Evolutionary conservation across 2,888 invertebrate genomes (phyloP).

Genomic region (Mantis religiosa): DNA sequence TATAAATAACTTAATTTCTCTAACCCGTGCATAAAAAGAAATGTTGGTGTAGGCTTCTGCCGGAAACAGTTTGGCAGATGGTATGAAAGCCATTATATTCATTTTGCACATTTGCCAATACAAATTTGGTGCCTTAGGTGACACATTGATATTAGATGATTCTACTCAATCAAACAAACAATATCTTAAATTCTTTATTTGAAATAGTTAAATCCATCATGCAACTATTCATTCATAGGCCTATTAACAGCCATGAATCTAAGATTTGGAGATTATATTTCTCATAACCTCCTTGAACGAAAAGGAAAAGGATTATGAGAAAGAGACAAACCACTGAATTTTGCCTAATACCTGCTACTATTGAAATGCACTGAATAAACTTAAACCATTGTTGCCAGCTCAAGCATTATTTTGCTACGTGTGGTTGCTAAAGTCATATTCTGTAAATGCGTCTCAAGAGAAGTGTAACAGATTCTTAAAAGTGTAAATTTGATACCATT

Average conservation of each 20-base stretch:
- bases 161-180: neutral
- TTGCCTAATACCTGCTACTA: neutral
- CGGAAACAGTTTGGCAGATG: slow-evolving; percentile 36
- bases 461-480: too few relatives aligned
- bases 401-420: neutral
- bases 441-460: too few relatives aligned
- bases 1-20: slow-evolving; percentile 40
- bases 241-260: neutral
- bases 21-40: slow-evolving; percentile 41
- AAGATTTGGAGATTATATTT: neutral
- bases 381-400: neutral
- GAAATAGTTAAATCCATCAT: neutral
- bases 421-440: neutral
- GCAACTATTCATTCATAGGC: neutral
- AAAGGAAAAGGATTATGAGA: neutral
- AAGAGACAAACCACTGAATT: neutral
- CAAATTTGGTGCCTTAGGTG: neutral
- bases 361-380: too few relatives aligned
- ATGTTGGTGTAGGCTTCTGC: slow-evolving; percentile 39
- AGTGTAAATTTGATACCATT: too few relatives aligned
- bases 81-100: slow-evolving; percentile 21
- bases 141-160: neutral
- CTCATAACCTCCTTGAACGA: neutral
- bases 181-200: neutral
- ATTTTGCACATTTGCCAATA: neutral